Conservation (phyloP, 1,140 invertebrate species). For the Tribolium madens region DNA sequence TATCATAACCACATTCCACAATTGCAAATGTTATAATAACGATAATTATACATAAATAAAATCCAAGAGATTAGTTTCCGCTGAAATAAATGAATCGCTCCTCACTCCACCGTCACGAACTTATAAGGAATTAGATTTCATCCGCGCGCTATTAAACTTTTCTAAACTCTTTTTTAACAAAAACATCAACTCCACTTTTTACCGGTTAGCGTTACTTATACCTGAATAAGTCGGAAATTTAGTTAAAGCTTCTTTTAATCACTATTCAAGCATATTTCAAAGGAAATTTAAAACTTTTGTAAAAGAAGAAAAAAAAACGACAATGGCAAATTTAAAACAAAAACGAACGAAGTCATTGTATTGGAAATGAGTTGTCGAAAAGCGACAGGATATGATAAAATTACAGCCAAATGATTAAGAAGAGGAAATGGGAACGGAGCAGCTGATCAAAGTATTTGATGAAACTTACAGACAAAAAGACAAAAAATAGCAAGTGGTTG, state of each 20-base stretch:
- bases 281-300: background rate
- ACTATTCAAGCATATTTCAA: constrained; percentile 1
- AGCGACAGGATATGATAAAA: constrained; percentile 7
- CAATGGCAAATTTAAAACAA: background rate
- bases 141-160: constrained; percentile 16
- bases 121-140: constrained; percentile 6
- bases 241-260: constrained; percentile 4
- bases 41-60: constrained; percentile 25
- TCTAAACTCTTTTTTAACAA: constrained; percentile 17
- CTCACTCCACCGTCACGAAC: background rate
- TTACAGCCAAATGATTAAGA: constrained; percentile 18
- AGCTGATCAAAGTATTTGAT: constrained; percentile 17
- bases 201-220: background rate
- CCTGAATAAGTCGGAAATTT: constrained; percentile 19
- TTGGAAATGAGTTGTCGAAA: constrained; percentile 7
- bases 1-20: constrained; percentile 29
- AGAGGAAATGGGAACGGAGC: background rate
- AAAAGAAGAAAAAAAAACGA: background rate
- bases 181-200: constrained; percentile 5
- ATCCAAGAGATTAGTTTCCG: constrained; percentile 22
- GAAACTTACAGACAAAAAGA: background rate
- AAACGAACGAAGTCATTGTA: background rate
- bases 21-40: constrained; percentile 26
- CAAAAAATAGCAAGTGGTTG: constrained; percentile 22
- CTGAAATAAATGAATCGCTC: background rate